Conservation (phyloP, 2,797 vertebrate species). For the Liasis olivaceus region DNA sequence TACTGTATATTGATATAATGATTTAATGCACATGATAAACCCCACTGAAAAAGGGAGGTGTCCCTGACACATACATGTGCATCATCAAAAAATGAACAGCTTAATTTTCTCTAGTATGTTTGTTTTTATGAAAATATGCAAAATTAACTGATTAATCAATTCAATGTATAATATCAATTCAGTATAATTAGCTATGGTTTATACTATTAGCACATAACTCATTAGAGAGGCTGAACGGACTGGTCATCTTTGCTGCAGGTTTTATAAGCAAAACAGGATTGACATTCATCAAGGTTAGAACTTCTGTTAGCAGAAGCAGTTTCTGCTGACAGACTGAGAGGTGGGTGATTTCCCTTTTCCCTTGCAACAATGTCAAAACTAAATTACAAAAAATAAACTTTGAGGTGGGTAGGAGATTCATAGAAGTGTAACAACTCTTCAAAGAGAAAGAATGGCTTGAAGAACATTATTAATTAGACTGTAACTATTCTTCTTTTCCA, state of each 20-base stretch:
- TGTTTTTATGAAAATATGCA: neutral
- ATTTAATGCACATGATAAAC: neutral
- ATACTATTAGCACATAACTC: neutral
- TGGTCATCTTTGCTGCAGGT: neutral
- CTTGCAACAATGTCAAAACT: neutral
- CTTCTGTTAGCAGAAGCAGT: neutral
- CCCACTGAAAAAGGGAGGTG: neutral
- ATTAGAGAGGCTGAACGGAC: neutral
- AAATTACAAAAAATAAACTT: neutral
- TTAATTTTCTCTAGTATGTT: neutral
- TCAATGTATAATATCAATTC: neutral
- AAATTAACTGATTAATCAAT: neutral
- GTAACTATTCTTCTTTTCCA: neutral
- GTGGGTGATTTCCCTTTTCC: neutral
- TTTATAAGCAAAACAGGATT: neutral
- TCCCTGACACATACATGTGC: neutral
- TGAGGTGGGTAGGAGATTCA: neutral
- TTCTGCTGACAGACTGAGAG: neutral
- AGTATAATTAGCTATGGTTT: neutral
- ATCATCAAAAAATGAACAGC: neutral
- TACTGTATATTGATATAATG: neutral
- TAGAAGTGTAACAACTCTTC: neutral
- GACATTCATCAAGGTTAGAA: neutral
- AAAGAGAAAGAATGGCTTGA: neutral
- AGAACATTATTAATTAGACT: neutral